Base-by-base conservation (phyloP, 2,888 invertebrate species). In the Cordylochernes scorpioides region DNA sequence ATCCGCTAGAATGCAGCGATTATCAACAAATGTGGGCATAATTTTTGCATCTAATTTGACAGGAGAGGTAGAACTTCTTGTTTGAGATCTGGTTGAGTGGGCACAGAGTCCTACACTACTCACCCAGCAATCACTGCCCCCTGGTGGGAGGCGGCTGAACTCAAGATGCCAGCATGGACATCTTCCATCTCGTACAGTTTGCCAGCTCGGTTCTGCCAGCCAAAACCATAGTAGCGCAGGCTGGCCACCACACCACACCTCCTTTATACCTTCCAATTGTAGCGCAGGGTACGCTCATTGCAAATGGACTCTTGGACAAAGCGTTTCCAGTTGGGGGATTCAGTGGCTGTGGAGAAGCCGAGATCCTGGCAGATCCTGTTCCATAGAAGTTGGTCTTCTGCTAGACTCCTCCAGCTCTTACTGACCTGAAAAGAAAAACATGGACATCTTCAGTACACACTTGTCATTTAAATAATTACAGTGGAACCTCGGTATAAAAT, bases 221-320 rank as follows among this genome's bases (percentile, higher is more conserved):
- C 9, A 25, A 9, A 9, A 25, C 9, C 9, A 25, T 2, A 25
- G 9, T n/a, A n/a, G n/a, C n/a, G n/a, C n/a, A n/a, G n/a, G n/a
- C n/a, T n/a, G n/a, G n/a, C n/a, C n/a, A n/a, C n/a, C n/a, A n/a
- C n/a, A n/a, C n/a, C n/a, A n/a, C n/a, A n/a, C n/a, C n/a, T n/a
- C n/a, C n/a, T n/a, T n/a, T 14, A 12, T 27, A 27, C 27, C 27
- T 27, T 27, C 27, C 27, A 27, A 17, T 27, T 27, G 6, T n/a
- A n/a, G 17, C 17, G 4, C 17, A 27, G n/a, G n/a, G n/a, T 27
- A 5, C 19, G 9, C 17, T 27, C 27, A 13, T 10, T 21, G 17
- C 12, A 5, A 27, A 27, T 8, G 15, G 17, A 10, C 12, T 27
- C 22, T 17, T 9, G 10, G 5, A 27, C 9, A 9, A 15, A 9